phyloP scores from a whole-genome alignment of 2,888 invertebrate genomes.

The Agelastica alni region DNA sequence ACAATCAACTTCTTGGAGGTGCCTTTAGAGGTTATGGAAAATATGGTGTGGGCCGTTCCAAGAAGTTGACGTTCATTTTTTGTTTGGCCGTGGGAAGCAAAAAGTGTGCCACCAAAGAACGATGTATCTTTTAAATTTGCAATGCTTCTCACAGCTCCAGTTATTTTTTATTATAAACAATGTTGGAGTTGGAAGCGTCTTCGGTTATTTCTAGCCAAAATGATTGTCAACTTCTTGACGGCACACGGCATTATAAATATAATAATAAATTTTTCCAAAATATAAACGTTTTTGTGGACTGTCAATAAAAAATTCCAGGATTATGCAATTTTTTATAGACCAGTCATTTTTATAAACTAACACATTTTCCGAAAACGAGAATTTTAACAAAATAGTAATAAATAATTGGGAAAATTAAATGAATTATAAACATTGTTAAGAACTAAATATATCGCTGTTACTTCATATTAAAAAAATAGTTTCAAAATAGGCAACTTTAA shows the following conservation, averaged over 20 bases:
- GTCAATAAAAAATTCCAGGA: too few relatives aligned
- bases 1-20: slow-evolving; percentile 81
- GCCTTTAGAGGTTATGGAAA: slow-evolving; percentile 47
- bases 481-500: too few relatives aligned
- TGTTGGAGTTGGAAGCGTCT: slow-evolving; percentile 11
- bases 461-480: too few relatives aligned
- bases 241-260: slow-evolving; percentile 56
- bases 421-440: too few relatives aligned
- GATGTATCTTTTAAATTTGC: slow-evolving; percentile 17
- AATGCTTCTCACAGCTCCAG: slow-evolving; percentile 17
- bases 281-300: too few relatives aligned
- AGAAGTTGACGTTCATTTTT: slow-evolving; percentile 87
- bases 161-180: background rate
- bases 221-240: slow-evolving; percentile 96
- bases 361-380: too few relatives aligned
- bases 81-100: slow-evolving; percentile 64
- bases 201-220: slow-evolving; percentile 66
- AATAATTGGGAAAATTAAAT: too few relatives aligned
- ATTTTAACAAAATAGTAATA: too few relatives aligned
- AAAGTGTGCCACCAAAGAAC: slow-evolving; percentile 43
- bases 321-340: too few relatives aligned
- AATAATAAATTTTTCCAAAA: too few relatives aligned
- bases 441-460: too few relatives aligned
- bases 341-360: too few relatives aligned
- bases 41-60: slow-evolving; percentile 56